These are phyloP conservation scores for Cloeon dipterum DNA, from an alignment of 2,888 invertebrate species.

Conservation along the genomic window DNA sequence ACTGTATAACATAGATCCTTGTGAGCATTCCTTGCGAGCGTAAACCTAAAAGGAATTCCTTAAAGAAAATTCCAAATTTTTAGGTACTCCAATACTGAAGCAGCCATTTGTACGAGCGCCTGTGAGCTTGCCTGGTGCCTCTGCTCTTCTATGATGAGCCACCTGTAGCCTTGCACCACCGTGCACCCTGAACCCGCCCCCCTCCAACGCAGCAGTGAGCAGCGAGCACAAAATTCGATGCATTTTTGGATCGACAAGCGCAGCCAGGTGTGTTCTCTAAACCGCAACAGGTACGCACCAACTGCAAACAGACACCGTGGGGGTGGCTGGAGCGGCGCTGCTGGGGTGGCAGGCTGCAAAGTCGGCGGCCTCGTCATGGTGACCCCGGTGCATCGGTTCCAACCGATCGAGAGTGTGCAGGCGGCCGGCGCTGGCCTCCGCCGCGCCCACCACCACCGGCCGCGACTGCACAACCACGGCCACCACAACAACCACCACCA, in stretches of 20 bases:
- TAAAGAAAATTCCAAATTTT: too few relatives aligned
- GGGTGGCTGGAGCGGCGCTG: constrained; percentile 1
- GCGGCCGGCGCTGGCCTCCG: constrained; percentile 12
- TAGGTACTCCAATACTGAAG: too few relatives aligned
- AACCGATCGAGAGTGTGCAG: constrained; percentile 29
- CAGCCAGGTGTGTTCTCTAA: constrained; percentile 50
- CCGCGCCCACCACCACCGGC: constrained; percentile 9
- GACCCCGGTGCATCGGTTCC: constrained; percentile 45
- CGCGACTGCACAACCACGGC: constrained; percentile 3
- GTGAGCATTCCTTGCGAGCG: too few relatives aligned
- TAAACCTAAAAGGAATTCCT: too few relatives aligned
- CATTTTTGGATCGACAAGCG: constrained; percentile 79
- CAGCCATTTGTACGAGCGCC: too few relatives aligned
- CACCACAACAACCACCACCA: constrained; percentile 1
- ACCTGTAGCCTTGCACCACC: too few relatives aligned
- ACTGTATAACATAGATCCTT: too few relatives aligned
- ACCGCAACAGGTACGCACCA: constrained; percentile 42
- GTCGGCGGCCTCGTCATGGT: constrained; percentile 24
- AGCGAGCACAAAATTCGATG: too few relatives aligned
- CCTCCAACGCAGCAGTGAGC: too few relatives aligned
- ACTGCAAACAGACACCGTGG: constrained; percentile 36
- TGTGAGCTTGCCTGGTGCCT: too few relatives aligned
- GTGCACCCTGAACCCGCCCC: too few relatives aligned
- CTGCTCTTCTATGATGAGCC: too few relatives aligned
- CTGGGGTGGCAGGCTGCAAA: background rate